Evolutionary conservation across 2,888 invertebrate genomes (phyloP).

Genomic region (Enchytraeus crypticus): DNA sequence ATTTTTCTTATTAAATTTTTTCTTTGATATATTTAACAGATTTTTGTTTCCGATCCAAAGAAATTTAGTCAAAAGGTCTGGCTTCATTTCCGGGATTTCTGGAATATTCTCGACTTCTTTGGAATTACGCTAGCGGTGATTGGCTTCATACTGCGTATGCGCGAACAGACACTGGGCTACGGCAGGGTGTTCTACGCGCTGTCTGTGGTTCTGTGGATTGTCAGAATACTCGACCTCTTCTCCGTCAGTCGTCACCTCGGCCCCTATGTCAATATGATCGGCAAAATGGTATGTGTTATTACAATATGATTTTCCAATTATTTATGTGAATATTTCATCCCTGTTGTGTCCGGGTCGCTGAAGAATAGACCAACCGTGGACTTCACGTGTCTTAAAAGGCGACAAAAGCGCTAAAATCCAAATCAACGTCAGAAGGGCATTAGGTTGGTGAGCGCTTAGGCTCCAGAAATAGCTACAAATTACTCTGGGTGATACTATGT

Average conservation of each 20-base stretch:
- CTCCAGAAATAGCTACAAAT: too few species aligned
- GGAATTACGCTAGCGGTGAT: conserved; percentile 80
- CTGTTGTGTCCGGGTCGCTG: too few species aligned
- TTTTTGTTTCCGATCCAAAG: conserved; percentile 49
- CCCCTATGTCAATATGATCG: conserved; percentile 98
- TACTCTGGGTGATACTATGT: too few species aligned
- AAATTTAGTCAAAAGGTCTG: conserved; percentile 71
- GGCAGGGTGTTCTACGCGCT: conserved; percentile 87
- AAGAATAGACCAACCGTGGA: too few species aligned
- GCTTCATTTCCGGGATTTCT: conserved; percentile 88
- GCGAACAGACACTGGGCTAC: conserved; percentile 34
- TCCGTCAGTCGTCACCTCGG: conserved; percentile 89
- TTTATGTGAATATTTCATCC: background rate
- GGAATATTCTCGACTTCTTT: conserved; percentile 87
- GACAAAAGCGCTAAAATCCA: too few species aligned
- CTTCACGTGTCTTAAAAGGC: too few species aligned
- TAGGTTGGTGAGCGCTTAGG: too few species aligned
- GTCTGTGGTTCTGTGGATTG: conserved; percentile 72
- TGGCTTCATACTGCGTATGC: conserved; percentile 68
- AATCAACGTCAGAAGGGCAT: too few species aligned
- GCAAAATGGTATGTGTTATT: conserved; percentile 74
- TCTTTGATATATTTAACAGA: conserved; percentile 38
- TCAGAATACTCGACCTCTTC: conserved; percentile 82
- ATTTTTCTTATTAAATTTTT: background rate
- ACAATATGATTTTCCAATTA: background rate